phyloP scores from a whole-genome alignment of 2,888 invertebrate species.

The Stenodera caucasica region DNA sequence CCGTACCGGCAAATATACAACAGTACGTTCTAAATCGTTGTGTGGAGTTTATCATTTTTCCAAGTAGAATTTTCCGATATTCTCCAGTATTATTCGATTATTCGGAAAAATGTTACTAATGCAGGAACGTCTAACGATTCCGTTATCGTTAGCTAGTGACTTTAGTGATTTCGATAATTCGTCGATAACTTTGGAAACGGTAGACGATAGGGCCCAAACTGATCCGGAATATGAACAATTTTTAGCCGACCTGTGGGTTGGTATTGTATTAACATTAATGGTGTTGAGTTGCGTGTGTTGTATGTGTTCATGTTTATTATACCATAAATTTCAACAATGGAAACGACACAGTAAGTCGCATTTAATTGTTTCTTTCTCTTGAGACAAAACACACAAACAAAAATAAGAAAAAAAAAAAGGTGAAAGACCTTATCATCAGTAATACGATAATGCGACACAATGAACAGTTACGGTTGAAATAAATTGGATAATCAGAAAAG shows the following conservation, averaged over 20 bases:
- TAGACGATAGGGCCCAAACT: conserved; percentile 32
- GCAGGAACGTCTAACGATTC: conserved; percentile 33
- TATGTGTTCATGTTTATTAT: conserved; percentile 65
- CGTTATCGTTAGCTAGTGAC: conserved; percentile 25
- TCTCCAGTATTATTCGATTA: not conserved
- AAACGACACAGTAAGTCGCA: conserved; percentile 61
- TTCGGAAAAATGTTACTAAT: conserved; percentile 28
- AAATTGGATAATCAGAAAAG: no score
- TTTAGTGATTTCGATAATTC: conserved; percentile 37
- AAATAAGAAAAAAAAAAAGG: not conserved
- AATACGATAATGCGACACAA: no score
- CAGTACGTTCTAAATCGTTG: not conserved
- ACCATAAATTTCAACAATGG: conserved; percentile 68
- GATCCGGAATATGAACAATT: conserved; percentile 61
- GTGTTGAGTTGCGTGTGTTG: conserved; percentile 65
- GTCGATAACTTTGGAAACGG: conserved; percentile 35
- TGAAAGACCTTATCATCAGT: not conserved
- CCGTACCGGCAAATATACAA: not conserved
- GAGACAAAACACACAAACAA: no score
- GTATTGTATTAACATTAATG: conserved; percentile 63
- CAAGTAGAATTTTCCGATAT: not conserved
- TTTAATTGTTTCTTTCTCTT: not conserved
- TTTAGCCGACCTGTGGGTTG: conserved; percentile 66
- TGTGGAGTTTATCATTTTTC: not conserved
- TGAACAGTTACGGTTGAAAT: no score